A percentile compares a stretch with the other conserved stretches of the same genome.
Evolutionary conservation across 2,797 vertebrate species (phyloP).

Genomic region (Sebastes nivosus): DNA sequence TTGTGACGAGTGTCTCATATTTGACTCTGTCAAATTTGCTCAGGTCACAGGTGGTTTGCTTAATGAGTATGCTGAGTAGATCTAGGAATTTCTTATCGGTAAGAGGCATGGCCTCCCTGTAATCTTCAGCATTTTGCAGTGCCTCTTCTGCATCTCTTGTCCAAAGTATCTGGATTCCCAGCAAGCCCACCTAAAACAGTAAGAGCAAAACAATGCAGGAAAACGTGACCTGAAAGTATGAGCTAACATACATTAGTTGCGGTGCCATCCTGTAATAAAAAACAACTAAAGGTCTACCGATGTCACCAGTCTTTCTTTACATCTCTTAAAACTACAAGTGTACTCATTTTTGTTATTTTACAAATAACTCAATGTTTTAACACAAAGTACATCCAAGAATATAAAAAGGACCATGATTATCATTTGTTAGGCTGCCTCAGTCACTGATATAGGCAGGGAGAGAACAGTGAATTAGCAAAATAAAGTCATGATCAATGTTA

Average conservation of each 20-base stretch:
- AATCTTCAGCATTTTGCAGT: constrained; percentile 82
- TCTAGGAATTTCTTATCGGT: constrained; percentile 89
- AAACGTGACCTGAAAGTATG: background rate
- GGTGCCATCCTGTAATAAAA: background rate
- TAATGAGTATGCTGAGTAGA: constrained; percentile 86
- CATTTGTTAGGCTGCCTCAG: background rate
- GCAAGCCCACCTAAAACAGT: constrained; percentile 75
- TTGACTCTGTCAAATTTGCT: constrained; percentile 86
- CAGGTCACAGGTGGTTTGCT: constrained; percentile 88
- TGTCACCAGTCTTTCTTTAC: background rate
- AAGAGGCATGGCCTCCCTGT: constrained; percentile 88
- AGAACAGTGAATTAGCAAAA: no score
- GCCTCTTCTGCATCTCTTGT: constrained; percentile 92
- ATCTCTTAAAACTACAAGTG: background rate
- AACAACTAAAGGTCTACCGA: background rate
- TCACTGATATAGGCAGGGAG: no score
- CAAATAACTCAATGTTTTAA: background rate
- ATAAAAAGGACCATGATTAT: background rate
- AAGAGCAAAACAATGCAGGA: background rate
- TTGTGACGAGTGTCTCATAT: constrained; percentile 91
- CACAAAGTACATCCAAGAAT: background rate
- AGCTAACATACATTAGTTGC: background rate
- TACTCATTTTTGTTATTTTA: background rate
- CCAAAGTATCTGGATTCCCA: constrained; percentile 95
- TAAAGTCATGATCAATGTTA: no score